phyloP scores from a whole-genome alignment of 2,113 vertebrate species.

The Peucedramus taeniatus region DNA sequence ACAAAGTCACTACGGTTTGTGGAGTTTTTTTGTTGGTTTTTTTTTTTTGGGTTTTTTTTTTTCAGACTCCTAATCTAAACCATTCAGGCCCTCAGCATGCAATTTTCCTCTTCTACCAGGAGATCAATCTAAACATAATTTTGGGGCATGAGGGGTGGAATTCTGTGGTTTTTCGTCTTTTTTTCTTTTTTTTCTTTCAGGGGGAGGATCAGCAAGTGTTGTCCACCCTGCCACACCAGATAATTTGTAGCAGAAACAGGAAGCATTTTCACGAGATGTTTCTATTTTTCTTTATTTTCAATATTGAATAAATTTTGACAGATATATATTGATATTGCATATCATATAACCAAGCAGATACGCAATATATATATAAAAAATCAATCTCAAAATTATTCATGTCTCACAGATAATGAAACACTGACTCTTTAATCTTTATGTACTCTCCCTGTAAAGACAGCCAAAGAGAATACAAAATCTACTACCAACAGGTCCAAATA shows the following conservation, averaged over 20 bases:
- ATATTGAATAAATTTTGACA: neutral
- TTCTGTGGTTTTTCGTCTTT: too few relatives aligned
- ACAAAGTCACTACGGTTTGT: neutral
- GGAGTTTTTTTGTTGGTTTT: neutral
- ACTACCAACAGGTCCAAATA: neutral
- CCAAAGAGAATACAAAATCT: neutral
- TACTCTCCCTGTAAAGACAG: neutral
- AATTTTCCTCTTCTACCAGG: neutral
- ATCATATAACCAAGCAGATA: neutral
- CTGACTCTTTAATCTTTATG: neutral
- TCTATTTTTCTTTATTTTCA: neutral
- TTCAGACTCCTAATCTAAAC: neutral
- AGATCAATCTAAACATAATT: neutral
- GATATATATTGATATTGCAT: neutral
- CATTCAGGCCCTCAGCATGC: neutral
- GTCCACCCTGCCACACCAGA: neutral
- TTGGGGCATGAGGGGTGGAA: rapidly evolving
- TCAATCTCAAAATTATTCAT: neutral
- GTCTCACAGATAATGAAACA: neutral
- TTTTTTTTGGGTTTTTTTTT: neutral
- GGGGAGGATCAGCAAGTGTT: neutral
- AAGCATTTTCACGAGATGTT: neutral
- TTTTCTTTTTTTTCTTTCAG: neutral
- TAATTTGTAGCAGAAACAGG: neutral
- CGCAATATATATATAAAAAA: neutral